Evolutionary conservation across 1,140 invertebrate species (phyloP).

Genomic region (Hermatobates lingyangjiaoensis): DNA sequence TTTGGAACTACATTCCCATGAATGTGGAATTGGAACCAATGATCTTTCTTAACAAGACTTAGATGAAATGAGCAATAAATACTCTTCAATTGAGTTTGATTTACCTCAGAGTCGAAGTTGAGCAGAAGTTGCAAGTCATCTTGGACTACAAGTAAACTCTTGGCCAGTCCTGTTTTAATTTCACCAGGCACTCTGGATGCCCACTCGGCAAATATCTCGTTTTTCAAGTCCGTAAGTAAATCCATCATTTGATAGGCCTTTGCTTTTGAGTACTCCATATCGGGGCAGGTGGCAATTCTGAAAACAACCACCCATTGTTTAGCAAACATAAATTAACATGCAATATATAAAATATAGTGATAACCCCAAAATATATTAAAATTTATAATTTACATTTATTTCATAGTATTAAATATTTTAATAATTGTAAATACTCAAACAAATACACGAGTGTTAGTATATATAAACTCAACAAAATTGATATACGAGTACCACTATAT

Average conservation of each 20-base stretch:
- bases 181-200: constrained; percentile 20
- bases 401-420: no score
- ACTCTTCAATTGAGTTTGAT: no score
- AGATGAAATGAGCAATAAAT: no score
- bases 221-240: constrained; percentile 21
- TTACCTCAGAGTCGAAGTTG: constrained; percentile 29
- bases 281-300: constrained; percentile 17
- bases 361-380: background rate
- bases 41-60: no score
- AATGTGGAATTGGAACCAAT: no score
- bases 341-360: background rate
- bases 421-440: no score
- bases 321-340: background rate
- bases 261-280: constrained; percentile 19
- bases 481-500: no score
- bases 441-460: no score
- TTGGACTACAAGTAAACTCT: constrained; percentile 22
- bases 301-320: background rate
- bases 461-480: no score
- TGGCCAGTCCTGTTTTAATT: constrained; percentile 22
- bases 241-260: constrained; percentile 25
- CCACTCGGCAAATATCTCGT: constrained; percentile 24
- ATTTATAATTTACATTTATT: background rate
- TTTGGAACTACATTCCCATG: no score
- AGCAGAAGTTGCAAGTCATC: constrained; percentile 14